These are phyloP conservation scores for Drosophila mimetica DNA, from an alignment of 2,888 invertebrate genomes.

Conservation along the genomic window DNA sequence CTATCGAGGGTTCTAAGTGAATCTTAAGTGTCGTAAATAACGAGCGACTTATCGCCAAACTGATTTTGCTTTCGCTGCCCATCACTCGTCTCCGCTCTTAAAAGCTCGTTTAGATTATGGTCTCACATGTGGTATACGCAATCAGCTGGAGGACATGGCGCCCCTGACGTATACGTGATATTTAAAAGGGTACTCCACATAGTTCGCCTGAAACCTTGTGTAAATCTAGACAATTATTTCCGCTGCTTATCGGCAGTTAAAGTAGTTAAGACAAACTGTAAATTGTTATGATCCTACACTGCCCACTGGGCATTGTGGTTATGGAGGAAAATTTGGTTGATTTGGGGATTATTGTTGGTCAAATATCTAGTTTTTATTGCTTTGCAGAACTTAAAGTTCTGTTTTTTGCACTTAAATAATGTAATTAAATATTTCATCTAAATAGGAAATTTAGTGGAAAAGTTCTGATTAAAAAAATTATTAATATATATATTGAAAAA, in stretches of 20 bases:
- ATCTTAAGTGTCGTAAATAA: conserved; percentile 19
- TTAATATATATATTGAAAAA: too few relatives aligned
- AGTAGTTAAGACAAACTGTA: conserved; percentile 39
- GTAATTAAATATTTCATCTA: too few relatives aligned
- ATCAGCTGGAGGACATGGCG: conserved; percentile 29
- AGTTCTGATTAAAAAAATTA: too few relatives aligned
- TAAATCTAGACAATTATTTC: conserved; percentile 56
- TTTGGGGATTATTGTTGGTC: background rate
- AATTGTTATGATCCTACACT: conserved; percentile 26
- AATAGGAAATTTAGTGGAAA: too few relatives aligned
- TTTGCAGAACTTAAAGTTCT: too few relatives aligned
- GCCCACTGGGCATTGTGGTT: background rate
- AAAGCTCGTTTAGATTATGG: conserved; percentile 6
- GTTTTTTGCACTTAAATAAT: too few relatives aligned
- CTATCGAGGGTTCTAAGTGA: background rate
- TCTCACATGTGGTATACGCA: conserved; percentile 33
- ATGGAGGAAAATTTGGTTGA: background rate
- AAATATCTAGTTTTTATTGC: too few relatives aligned
- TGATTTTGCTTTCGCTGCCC: conserved; percentile 25
- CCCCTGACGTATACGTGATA: conserved; percentile 20
- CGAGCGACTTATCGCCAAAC: conserved; percentile 7
- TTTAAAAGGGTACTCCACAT: background rate
- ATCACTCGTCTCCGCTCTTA: conserved; percentile 3
- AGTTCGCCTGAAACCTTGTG: conserved; percentile 44
- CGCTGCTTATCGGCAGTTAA: conserved; percentile 61